Base-by-base conservation (phyloP, 2,113 vertebrate genomes). In the Pionites leucogaster region DNA sequence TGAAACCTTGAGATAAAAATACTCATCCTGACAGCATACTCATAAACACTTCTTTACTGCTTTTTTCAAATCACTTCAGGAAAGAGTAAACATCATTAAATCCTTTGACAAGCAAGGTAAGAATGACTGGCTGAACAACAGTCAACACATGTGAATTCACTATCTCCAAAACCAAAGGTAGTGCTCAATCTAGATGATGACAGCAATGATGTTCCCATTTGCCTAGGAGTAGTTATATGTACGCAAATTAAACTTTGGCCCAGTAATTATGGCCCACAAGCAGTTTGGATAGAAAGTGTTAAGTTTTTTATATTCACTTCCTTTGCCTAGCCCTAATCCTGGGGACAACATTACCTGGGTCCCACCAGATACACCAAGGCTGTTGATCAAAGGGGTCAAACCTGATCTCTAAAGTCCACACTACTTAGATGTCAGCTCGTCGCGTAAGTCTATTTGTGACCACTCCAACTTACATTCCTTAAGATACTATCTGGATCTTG, bases 1-100 rank as follows among this genome's bases (percentile, higher is more conserved):
- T 88, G n/a, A 90, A 92, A 88, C 2, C 9, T 88, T 86, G 49
- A 74, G 17, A 70, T 74, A 81, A 88, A 93, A 94, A 74, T 59
- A 60, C 17, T 90, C 33, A 86, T 2, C 10, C 9, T 72, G 25
- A n/a, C 59, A 77, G 6, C 19, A 49, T 41, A 27, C 4, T 39
- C 23, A 88, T 60, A 84, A 81, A 82, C 42, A 63, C 25, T 74
- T 80, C 41, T 67, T 84, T 60, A 55, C n/a, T 77, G 4, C 12
- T 3, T 76, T 93, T 72, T 93, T 80, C 28, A 92, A 57, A 72
- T 69, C 2, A 72, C 29, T 86, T 69, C 53, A 82, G 24, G 15
- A 74, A 82, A 41, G 6, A 75, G 13, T 72, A 79, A 76, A 79
- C 47, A 82, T 42, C 57, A 82, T 82, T 78, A 82, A 60, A 41